Evolutionary conservation across 2,113 vertebrate genomes (phyloP), one percentile per base, ranked within the genome.

Genomic region (Spea multiplicata): DNA sequence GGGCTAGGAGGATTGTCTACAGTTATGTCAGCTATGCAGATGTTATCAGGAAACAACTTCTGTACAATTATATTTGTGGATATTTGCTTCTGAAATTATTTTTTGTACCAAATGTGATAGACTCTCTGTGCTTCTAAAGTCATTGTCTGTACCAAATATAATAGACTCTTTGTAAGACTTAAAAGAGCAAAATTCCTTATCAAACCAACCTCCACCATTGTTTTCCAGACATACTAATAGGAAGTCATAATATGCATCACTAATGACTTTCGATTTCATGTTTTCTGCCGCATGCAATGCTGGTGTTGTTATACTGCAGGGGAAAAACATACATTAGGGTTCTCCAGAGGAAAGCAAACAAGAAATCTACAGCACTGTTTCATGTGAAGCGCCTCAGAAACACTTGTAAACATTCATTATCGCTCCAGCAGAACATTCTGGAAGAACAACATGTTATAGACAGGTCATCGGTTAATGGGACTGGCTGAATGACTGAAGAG

Each of bases 221-320:
- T 13, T 59, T 59, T 59, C 5, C 81, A 75, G 77, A 84, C 3
- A 77, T 78, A 8, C 8, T 47, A 73, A 49, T 76, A 66, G 68
- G 59, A 48, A 10, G 12, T 55, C 50, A 16, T 8, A 59, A 59
- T 4, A n/a, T 73, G 47, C 5, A 50, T 70, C 17, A 46, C 14
- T 50, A 7, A 48, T 70, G 67, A 14, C 14, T 49, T 70, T 50
- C 6, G 67, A 50, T 70, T 70, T n/a, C 67, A 50, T 50, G 47
- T 70, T 70, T 0, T 50, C 74, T 78, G 82, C 17, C 66, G 73
- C 82, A 59, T 14, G 44, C 66, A 10, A 0, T 66, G 44, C 81
- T 87, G 83, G 83, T 81, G 86, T 88, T 83, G 81, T 8, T 74
- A 76, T 74, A 45, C 73, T 5, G 64, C 13, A 52, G 0, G 3